Percentiles rank a stretch among this genome's conserved stretches.
phyloP scores from a whole-genome alignment of 2,797 vertebrate species.

The Danio albolineatus region DNA sequence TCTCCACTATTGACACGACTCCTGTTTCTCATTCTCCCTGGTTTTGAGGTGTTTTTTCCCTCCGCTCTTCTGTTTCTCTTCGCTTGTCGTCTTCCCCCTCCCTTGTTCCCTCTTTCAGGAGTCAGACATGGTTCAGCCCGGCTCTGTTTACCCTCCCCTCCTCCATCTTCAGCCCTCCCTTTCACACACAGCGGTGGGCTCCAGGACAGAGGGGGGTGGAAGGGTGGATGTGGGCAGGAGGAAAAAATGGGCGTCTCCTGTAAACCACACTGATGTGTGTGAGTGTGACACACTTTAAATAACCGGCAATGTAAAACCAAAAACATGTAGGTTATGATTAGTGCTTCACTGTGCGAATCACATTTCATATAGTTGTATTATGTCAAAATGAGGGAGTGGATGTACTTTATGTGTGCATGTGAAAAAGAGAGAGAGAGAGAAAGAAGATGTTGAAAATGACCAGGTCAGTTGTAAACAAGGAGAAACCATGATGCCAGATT shows the following conservation, averaged over 20 bases:
- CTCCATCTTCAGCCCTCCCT: slow-evolving; percentile 64
- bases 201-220: slow-evolving; percentile 18
- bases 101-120: slow-evolving; percentile 69
- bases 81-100: slow-evolving; percentile 64
- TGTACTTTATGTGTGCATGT: not conserved
- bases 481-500: not conserved
- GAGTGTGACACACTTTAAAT: slow-evolving; percentile 9
- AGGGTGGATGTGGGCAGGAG: not conserved
- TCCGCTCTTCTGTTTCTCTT: slow-evolving; percentile 61
- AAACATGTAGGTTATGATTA: not conserved
- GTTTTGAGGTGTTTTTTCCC: slow-evolving; percentile 44
- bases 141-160: slow-evolving; percentile 75
- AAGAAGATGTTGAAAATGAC: slow-evolving; percentile 1
- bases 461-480: slow-evolving; percentile 6
- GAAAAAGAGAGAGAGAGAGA: not conserved
- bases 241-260: slow-evolving; percentile 29
- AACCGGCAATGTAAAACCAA: not conserved
- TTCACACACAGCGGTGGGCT: slow-evolving; percentile 35
- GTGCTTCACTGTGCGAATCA: not conserved
- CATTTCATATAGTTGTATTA: slow-evolving; percentile 1
- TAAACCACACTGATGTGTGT: slow-evolving; percentile 16
- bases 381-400: not conserved
- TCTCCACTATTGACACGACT: slow-evolving; percentile 70
- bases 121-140: slow-evolving; percentile 77
- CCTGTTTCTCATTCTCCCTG: slow-evolving; percentile 73